Conservation (phyloP, 1,140 invertebrate species). For the Cydia amplana region DNA sequence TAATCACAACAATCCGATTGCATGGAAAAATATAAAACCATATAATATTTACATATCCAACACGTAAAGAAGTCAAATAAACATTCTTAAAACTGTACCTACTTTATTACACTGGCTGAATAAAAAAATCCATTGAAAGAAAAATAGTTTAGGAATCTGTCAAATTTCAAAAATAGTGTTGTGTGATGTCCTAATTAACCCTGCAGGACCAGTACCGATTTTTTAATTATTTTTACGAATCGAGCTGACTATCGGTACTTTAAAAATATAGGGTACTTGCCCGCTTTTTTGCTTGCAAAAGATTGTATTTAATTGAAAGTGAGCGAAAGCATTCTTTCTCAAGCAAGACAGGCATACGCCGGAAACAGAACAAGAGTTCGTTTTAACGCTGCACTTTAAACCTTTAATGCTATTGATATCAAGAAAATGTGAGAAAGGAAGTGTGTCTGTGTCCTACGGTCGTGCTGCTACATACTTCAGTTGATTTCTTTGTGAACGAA, state of each 20-base stretch:
- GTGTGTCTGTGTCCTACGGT: conserved; percentile 58
- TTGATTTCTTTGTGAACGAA: conserved; percentile 63
- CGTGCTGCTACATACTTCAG: conserved; percentile 66
- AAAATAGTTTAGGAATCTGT: conserved; percentile 32
- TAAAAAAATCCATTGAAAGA: not conserved
- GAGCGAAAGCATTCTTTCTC: conserved; percentile 55
- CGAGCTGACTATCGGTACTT: too few relatives aligned
- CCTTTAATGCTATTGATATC: conserved; percentile 71
- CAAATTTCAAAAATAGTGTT: conserved; percentile 60
- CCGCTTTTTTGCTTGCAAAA: not conserved
- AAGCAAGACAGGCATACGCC: conserved; percentile 50
- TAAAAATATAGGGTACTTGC: conserved; percentile 5
- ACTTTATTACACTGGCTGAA: not conserved
- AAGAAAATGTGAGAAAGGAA: conserved; percentile 79
- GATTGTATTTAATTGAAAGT: conserved; percentile 40
- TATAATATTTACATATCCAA: too few relatives aligned
- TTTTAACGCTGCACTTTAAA: conserved; percentile 65
- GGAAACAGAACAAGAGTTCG: conserved; percentile 70
- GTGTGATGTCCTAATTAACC: conserved; percentile 39
- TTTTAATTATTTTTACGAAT: not conserved
- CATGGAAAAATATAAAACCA: not conserved
- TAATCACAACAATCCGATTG: not conserved
- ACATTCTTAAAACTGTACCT: too few relatives aligned
- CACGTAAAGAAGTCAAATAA: too few relatives aligned
- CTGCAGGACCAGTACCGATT: not conserved